Evolutionary conservation across 1,140 invertebrate species (phyloP).

Genomic region (Diprion similis): DNA sequence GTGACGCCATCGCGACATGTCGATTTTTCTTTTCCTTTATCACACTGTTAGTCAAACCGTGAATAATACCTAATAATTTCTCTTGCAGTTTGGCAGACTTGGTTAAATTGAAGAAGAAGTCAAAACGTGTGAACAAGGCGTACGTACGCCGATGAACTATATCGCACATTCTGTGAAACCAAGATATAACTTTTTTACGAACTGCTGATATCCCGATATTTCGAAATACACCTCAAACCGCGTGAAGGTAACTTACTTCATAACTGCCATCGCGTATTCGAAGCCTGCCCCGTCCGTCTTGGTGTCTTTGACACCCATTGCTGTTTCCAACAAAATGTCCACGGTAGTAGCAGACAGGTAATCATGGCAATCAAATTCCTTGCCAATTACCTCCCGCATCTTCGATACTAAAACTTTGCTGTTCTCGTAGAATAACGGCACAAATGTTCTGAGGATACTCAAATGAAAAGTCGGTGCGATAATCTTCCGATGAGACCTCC

Average conservation of each 20-base stretch:
- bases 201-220: constrained; percentile 2
- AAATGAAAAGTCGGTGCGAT: constrained; percentile 94
- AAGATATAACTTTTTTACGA: constrained; percentile 19
- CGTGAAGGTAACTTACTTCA: constrained; percentile 62
- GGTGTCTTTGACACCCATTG: constrained; percentile 73
- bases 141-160: constrained; percentile 73
- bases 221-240: neutral
- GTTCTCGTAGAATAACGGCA: constrained; percentile 87
- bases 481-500: constrained; percentile 84
- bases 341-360: constrained; percentile 85
- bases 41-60: constrained; percentile 69
- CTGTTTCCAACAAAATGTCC: constrained; percentile 84
- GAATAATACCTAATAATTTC: constrained; percentile 68
- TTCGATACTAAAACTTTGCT: constrained; percentile 73
- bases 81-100: constrained; percentile 66
- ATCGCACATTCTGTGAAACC: constrained; percentile 70
- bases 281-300: constrained; percentile 70
- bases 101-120: constrained; percentile 68
- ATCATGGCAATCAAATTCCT: constrained; percentile 83
- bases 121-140: constrained; percentile 67
- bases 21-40: constrained; percentile 66
- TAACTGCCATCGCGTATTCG: constrained; percentile 76
- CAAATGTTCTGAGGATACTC: constrained; percentile 88
- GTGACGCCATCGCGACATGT: constrained; percentile 53
- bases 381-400: constrained; percentile 68